These are phyloP conservation scores for Spinus olivaceus DNA, from an alignment of 2,797 vertebrate genomes.

Conservation along the genomic window DNA sequence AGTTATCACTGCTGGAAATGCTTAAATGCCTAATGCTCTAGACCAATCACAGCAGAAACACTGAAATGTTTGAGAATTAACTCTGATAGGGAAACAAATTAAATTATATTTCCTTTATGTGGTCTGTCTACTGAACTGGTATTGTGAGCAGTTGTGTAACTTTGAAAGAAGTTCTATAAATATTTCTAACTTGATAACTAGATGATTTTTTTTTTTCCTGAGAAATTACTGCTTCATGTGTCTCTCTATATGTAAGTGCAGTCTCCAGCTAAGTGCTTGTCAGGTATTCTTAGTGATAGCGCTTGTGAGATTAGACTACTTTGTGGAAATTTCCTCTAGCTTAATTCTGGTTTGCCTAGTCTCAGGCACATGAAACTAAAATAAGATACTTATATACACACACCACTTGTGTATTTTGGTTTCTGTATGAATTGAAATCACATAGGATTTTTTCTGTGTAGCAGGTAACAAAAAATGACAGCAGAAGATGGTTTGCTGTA, in stretches of 20 bases:
- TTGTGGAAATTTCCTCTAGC: not conserved
- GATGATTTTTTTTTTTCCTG: not conserved
- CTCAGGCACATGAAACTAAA: not conserved
- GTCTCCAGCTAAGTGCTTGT: not conserved
- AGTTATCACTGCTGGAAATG: not conserved
- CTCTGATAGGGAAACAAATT: not conserved
- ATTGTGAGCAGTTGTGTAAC: not conserved
- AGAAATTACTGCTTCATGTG: not conserved
- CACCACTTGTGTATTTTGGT: not conserved
- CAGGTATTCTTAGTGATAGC: not conserved
- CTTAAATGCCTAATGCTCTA: not conserved
- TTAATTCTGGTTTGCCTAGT: not conserved
- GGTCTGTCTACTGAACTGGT: not conserved
- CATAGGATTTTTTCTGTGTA: not conserved
- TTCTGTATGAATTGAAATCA: not conserved
- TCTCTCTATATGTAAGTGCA: not conserved
- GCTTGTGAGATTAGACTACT: not conserved
- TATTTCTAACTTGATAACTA: not conserved
- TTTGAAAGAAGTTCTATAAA: not conserved
- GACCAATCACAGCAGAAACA: not conserved
- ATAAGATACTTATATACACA: not conserved
- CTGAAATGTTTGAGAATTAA: not conserved
- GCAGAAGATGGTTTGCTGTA: not conserved
- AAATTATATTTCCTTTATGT: not conserved
- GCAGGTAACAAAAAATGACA: not conserved